These are phyloP conservation scores for Puma concolor DNA, from an alignment of 2,113 vertebrate genomes.

Conservation along the genomic window DNA sequence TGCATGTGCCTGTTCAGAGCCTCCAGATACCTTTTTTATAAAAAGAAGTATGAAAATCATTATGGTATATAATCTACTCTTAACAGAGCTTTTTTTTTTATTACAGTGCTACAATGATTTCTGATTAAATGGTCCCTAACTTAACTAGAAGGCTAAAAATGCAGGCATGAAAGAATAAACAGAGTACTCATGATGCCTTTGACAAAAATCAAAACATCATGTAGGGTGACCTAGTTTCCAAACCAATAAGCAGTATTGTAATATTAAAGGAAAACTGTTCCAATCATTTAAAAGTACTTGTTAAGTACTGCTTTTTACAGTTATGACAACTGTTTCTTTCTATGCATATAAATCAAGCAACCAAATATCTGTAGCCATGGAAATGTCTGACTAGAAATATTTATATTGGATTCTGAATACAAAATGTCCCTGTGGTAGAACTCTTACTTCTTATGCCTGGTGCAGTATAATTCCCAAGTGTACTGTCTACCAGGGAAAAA, in stretches of 20 bases:
- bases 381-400: constrained; percentile 87
- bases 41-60: constrained; percentile 82
- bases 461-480: constrained; percentile 88
- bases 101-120: constrained; percentile 86
- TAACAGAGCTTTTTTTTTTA: constrained; percentile 81
- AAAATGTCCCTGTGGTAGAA: constrained; percentile 87
- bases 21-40: constrained; percentile 86
- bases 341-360: constrained; percentile 91
- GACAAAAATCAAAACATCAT: constrained; percentile 82
- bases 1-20: constrained; percentile 88
- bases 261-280: constrained; percentile 83
- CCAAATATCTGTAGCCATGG: constrained; percentile 90
- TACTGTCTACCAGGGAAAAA: constrained; percentile 85
- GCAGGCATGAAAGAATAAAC: constrained; percentile 82
- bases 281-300: constrained; percentile 85
- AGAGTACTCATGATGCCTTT: constrained; percentile 76
- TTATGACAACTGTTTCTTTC: constrained; percentile 87
- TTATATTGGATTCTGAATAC: constrained; percentile 88
- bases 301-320: constrained; percentile 86
- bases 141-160: constrained; percentile 77
- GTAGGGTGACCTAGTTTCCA: constrained; percentile 84
- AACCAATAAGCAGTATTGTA: constrained; percentile 83
- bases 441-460: constrained; percentile 87
- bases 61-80: constrained; percentile 79
- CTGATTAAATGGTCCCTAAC: constrained; percentile 82